Conservation (phyloP, 2,113 vertebrate genomes). For the Struthidea cinerea region DNA sequence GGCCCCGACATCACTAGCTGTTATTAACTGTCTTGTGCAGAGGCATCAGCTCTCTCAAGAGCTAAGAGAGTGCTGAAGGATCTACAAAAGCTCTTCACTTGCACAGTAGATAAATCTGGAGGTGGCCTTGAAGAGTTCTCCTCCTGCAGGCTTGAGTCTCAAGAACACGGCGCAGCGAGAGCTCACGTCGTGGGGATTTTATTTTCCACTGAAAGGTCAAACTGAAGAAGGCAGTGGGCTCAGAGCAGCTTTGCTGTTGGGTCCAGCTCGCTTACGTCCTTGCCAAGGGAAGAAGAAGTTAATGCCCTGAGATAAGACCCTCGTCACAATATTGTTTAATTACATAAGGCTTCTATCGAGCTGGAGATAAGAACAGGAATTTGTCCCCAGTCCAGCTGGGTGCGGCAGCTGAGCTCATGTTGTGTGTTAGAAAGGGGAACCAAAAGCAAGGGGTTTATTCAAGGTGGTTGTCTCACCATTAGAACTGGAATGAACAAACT, state of each 20-base stretch:
- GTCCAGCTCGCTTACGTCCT: slow-evolving; percentile 15
- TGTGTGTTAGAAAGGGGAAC: background rate
- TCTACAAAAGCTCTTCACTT: background rate
- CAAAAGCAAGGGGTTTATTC: background rate
- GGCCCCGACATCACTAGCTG: background rate
- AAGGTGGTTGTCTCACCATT: background rate
- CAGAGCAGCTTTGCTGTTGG: background rate
- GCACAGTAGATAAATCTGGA: background rate
- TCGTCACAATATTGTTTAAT: slow-evolving; percentile 60
- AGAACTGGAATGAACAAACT: background rate
- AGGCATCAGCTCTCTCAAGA: background rate
- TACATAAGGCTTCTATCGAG: slow-evolving; percentile 38
- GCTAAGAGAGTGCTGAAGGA: background rate
- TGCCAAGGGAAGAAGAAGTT: slow-evolving; percentile 49
- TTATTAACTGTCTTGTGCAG: slow-evolving; percentile 20
- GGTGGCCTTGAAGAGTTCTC: background rate
- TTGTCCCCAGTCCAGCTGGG: slow-evolving; percentile 49
- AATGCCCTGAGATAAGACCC: slow-evolving; percentile 59
- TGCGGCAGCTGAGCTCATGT: slow-evolving; percentile 51
- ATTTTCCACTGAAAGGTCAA: background rate
- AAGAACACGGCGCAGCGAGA: background rate
- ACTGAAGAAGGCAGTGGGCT: background rate
- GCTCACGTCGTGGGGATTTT: background rate
- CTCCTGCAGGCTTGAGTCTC: background rate
- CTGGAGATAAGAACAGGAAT: slow-evolving; percentile 66